Evolutionary conservation across 2,888 invertebrate genomes (phyloP).

Genomic region (Augiades crinisus): DNA sequence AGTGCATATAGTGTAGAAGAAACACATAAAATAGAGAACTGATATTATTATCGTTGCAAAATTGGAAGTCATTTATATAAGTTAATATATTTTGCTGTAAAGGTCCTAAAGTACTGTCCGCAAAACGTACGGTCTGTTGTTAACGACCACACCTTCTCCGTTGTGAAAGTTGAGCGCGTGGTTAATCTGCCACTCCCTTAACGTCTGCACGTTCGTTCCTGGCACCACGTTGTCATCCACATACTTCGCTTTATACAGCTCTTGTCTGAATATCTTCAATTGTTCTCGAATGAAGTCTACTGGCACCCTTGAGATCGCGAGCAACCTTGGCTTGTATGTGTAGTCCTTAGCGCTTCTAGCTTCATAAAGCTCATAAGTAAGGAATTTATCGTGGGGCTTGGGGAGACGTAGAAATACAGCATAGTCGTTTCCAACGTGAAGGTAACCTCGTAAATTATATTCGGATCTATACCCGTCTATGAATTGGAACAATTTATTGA

Average conservation of each 20-base stretch:
- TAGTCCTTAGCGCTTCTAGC: constrained; percentile 49
- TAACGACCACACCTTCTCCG: constrained; percentile 35
- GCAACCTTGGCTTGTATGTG: constrained; percentile 48
- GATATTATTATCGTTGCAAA: background rate
- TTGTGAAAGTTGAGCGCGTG: constrained; percentile 42
- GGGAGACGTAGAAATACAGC: constrained; percentile 57
- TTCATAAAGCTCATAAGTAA: constrained; percentile 66
- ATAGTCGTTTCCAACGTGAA: constrained; percentile 66
- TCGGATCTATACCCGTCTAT: constrained; percentile 62
- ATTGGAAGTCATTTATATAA: too few species aligned
- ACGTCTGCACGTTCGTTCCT: constrained; percentile 58
- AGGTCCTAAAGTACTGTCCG: constrained; percentile 41
- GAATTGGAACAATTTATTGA: constrained; percentile 61
- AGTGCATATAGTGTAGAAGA: too few species aligned
- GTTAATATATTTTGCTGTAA: background rate
- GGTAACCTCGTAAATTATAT: constrained; percentile 52
- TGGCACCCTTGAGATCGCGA: constrained; percentile 64
- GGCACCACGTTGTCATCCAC: constrained; percentile 54
- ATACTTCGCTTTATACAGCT: constrained; percentile 59
- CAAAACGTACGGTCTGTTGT: constrained; percentile 44
- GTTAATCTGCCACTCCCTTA: constrained; percentile 70
- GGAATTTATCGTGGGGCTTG: constrained; percentile 52
- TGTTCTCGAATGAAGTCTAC: constrained; percentile 61
- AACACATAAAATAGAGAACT: too few species aligned
- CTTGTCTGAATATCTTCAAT: constrained; percentile 49